These are phyloP conservation scores for Pammene fasciana DNA, from an alignment of 2,888 invertebrate species.

Conservation along the genomic window DNA sequence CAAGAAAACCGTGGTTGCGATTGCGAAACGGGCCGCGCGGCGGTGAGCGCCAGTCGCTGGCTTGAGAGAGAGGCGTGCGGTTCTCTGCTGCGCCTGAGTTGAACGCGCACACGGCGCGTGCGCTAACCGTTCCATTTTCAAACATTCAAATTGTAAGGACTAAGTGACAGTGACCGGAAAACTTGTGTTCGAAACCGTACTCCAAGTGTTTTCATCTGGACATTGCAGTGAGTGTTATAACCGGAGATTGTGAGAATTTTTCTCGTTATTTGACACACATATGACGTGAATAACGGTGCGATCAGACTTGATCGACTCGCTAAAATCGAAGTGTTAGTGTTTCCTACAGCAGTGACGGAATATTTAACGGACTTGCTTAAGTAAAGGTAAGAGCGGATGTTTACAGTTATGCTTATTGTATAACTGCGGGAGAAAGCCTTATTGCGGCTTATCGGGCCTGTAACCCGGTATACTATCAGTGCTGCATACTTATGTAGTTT, in stretches of 20 bases:
- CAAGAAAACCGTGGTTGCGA: slow-evolving; percentile 70
- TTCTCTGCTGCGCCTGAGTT: slow-evolving; percentile 52
- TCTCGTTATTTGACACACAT: slow-evolving; percentile 77
- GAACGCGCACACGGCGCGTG: slow-evolving; percentile 45
- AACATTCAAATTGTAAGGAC: slow-evolving; percentile 33
- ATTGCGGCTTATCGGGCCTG: slow-evolving; percentile 57
- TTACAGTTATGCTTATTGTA: slow-evolving; percentile 81
- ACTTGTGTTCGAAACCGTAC: slow-evolving; percentile 11
- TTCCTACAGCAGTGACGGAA: slow-evolving; percentile 75
- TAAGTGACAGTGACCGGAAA: slow-evolving; percentile 34
- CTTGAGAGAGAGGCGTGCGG: slow-evolving; percentile 71
- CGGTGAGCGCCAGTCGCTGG: slow-evolving; percentile 71
- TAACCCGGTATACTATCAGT: slow-evolving; percentile 30
- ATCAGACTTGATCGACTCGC: slow-evolving; percentile 77
- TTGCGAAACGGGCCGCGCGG: slow-evolving; percentile 71
- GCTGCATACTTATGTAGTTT: slow-evolving; percentile 5
- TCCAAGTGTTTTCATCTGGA: slow-evolving; percentile 16
- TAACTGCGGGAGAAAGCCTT: slow-evolving; percentile 64
- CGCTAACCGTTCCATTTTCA: slow-evolving; percentile 45
- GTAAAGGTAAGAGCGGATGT: slow-evolving; percentile 79
- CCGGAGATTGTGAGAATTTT: slow-evolving; percentile 67
- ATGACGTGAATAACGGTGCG: slow-evolving; percentile 81
- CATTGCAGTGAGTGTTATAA: slow-evolving; percentile 47
- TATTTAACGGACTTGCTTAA: slow-evolving; percentile 81
- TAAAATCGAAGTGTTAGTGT: slow-evolving; percentile 81